Base-by-base conservation (phyloP, 1,140 invertebrate genomes). In the Neodiprion lecontei region DNA sequence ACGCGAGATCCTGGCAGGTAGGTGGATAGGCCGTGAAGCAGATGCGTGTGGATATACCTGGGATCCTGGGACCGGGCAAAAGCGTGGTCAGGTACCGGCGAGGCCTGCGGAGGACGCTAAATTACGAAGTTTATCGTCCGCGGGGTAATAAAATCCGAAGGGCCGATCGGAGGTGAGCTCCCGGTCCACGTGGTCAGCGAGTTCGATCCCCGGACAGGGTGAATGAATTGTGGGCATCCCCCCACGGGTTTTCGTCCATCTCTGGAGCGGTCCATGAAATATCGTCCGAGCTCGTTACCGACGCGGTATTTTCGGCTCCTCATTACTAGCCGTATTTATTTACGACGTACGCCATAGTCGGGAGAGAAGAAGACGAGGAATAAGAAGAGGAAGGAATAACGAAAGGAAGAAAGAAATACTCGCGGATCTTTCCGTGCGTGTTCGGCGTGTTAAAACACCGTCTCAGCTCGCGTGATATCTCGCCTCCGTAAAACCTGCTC, bases 121-220 rank as follows among this genome's bases (percentile, higher is more conserved):
- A 84, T 79, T 84, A 80, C 82, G 80, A 76, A 82, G 76, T 84
- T 85, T 85, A 84, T 84, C 78, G 80, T 72, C 70, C 69, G 67
- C 74, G 68, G 75, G 76, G 73, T 79, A 75, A 74, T 84, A 84
- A 85, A 85, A 75, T 81, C 72, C 69, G 40, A 7, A 69, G 17
- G n/a, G 23, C n/a, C 48, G 28, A 48, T 21, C 49, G 48, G 40
- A 53, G 28, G 28, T 40, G 23, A 9, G 73, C 48, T 69, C 67
- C 67, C 49, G 14, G 53, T 61, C 53, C 53, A 61, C 53, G 53
- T 61, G 53, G 53, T 40, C 28, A 40, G 28, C 28, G 28, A 5
- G 28, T 61, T 61, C 53, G 53, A 61, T 61, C 53, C n/a, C n/a
- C 11, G 53, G 53, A 61, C 53, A 61, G 11, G 53, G 53, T 17